Base-by-base conservation (phyloP, 2,888 invertebrate genomes). In the Drosophila suboccidentalis region DNA sequence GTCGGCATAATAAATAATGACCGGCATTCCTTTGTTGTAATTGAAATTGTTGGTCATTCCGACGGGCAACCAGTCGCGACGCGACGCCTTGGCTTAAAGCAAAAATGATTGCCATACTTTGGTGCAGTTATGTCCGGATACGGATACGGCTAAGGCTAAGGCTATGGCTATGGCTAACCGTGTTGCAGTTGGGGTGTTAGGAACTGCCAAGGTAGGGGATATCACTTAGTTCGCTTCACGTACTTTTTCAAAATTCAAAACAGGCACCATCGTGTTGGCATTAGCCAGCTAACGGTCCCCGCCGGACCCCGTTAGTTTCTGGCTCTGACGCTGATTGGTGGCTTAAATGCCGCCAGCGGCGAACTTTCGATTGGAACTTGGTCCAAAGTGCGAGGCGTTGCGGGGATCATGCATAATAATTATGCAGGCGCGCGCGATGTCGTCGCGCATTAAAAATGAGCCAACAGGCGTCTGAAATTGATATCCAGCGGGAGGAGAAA, bases 21-120 rank as follows among this genome's bases (percentile, higher is more conserved):
- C 89, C 88, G 79, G 88, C 89, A 90, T 89, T 89, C 89, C 86
- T 90, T 90, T 87, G 85, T 83, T 89, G 89, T 91, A 90, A 91
- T 90, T 91, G 91, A 90, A 90, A 90, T 90, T 91, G 90, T 91
- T 82, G 91, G 90, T 90, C 89, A 91, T 91, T 90, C 89, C 82
- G 61, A 71, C 71, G 58, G 51, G 64, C 41, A 50, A 58, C 46
- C 66, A 67, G 68, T 82, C 65, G 76, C 70, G 68, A 65, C 69
- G 67, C 50, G 68, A 68, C 69, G 67, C 50, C 60, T 57, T 65
- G 64, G 87, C 87, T 90, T 90, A 82, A 90, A 89, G 90, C 87
- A 84, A 78, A 91, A 90, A 90, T 91, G 89, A 91, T 90, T 90
- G 90, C 90, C 88, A 90, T 89, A 90, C 89, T 89, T 89, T 73